Evolutionary conservation across 2,797 vertebrate genomes (phyloP).

Genomic region (Leucoraja ocellata): DNA sequence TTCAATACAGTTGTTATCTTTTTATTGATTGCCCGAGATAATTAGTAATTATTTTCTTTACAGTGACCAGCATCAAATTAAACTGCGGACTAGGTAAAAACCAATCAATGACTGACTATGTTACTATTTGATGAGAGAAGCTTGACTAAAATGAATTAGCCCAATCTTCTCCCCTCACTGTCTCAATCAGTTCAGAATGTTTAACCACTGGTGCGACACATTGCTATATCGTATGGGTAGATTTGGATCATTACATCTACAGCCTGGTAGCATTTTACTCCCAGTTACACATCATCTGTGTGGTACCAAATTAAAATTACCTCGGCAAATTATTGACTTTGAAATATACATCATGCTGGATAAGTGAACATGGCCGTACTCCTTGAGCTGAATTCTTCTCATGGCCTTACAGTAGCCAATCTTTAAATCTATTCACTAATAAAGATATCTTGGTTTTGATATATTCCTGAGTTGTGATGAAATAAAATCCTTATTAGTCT

Average conservation of each 20-base stretch:
- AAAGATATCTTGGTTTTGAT: background rate
- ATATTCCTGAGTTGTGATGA: slow-evolving; percentile 19
- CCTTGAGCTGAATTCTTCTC: background rate
- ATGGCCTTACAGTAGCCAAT: background rate
- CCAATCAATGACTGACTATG: background rate
- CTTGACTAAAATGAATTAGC: background rate
- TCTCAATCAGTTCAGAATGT: background rate
- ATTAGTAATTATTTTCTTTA: background rate
- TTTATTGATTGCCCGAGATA: background rate
- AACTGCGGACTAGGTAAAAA: background rate
- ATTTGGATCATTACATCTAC: background rate
- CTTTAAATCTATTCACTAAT: slow-evolving; percentile 10
- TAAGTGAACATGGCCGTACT: background rate
- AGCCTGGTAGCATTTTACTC: background rate
- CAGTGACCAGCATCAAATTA: background rate
- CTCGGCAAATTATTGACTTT: background rate
- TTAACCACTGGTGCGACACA: background rate
- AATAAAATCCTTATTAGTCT: slow-evolving; percentile 29
- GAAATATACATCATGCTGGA: background rate
- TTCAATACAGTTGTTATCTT: background rate
- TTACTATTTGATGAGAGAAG: background rate
- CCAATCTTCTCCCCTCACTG: background rate
- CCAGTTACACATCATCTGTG: background rate
- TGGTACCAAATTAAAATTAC: slow-evolving; percentile 1
- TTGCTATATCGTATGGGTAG: background rate